Evolutionary conservation across 2,113 vertebrate species (phyloP).

Genomic region (Psammodynastes pulverulentus): DNA sequence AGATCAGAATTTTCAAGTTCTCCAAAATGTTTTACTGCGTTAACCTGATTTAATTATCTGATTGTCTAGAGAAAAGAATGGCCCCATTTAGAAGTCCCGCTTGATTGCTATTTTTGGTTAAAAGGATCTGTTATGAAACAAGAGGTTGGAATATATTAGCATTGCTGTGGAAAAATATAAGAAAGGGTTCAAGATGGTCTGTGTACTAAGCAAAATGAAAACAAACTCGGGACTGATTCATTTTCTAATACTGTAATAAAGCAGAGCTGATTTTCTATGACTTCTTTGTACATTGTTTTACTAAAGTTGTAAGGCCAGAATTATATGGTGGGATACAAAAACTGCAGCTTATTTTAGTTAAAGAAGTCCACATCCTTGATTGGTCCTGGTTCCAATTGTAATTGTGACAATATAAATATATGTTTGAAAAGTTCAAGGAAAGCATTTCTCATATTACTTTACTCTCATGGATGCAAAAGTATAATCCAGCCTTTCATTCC

Average conservation of each 20-base stretch:
- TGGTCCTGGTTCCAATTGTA: not conserved
- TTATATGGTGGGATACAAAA: not conserved
- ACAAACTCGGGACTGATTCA: accelerated
- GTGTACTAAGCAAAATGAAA: not conserved
- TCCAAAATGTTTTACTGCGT: not conserved
- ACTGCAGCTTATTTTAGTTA: not conserved
- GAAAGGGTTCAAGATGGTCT: not conserved
- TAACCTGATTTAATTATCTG: not conserved
- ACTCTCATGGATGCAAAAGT: not conserved
- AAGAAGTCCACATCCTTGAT: not conserved
- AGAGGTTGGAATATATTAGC: not conserved
- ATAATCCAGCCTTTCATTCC: not conserved
- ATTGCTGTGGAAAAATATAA: not conserved
- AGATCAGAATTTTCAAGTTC: not conserved
- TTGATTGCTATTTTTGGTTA: not conserved
- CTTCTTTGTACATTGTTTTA: not conserved
- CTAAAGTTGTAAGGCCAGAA: not conserved
- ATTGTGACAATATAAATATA: not conserved
- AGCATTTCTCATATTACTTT: not conserved
- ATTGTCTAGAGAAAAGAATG: not conserved
- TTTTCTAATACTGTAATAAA: not conserved
- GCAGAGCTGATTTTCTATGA: not conserved
- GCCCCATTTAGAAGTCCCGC: not conserved
- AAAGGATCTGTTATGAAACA: not conserved
- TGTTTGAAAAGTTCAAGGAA: not conserved